Base-by-base conservation (phyloP, 1,140 invertebrate species). In the Drosophila paulistorum region DNA sequence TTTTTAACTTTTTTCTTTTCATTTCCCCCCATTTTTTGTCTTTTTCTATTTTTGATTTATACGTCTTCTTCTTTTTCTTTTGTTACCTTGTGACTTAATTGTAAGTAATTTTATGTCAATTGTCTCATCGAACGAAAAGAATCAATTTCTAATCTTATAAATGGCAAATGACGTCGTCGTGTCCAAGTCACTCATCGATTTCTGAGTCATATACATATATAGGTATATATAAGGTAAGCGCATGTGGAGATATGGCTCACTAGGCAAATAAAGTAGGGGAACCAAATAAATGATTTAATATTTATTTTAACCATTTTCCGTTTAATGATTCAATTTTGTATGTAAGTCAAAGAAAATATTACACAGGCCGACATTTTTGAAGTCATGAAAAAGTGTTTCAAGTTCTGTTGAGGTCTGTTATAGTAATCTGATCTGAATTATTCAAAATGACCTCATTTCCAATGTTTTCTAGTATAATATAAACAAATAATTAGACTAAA, bases 91-190 rank as follows among this genome's bases (percentile, higher is more conserved):
- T 51, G n/a, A 11, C 6, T 14, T 39, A 48, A 59, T 59, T 37
- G 58, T 35, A 65, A 65, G 23, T 57, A 30, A 54, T 14, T 35
- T 30, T 23, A 20, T 9, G 7, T 4, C 3, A 17, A 4, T 4
- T 65, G 70, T 68, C 57, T 68, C 70, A 72, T 45, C 14, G n/a
- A 59, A 26, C 23, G 3, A 26, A 17, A 26, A 51, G 23, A 48
- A 51, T 17, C 20, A 20, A 51, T 51, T 51, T 23, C 45, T 51
- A 51, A 51, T 51, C 45, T 11, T 51, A 51, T 51, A 10, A 51
- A 51, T 51, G 45, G 45, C 45, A 23, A 23, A 51, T 51, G 45
- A 51, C 45, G 45, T 51, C 45, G 45, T 51, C 7, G 45, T 51
- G 45, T 39, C 45, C 45, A 51, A 51, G 17, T 23, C 30, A 7